Evolutionary conservation across 2,113 vertebrate genomes (phyloP), one percentile per base, ranked within the genome.

Genomic region (Gymnogyps californianus): DNA sequence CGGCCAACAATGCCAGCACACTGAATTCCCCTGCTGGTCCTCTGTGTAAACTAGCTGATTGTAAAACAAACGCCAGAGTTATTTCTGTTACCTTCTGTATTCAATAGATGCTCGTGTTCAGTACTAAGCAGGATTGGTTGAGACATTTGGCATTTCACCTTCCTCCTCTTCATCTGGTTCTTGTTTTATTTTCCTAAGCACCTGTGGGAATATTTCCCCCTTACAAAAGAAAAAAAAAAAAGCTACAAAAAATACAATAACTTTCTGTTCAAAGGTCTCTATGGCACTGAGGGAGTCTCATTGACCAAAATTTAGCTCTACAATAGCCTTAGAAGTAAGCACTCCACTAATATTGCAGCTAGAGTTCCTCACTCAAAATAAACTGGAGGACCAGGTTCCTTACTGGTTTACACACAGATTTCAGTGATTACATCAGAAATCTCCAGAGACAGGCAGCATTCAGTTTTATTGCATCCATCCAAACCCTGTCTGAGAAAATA

Each of bases 11-110:
- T 90, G 19, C 71, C 89, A 85, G 67, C 64, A 94, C 67, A 88
- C n/a, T 13, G 65, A 83, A 95, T 51, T 91, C 74, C 31, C 2
- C 28, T 58, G 49, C 40, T 84, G 52, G 22, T 82, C 78, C 61
- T 82, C 26, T 65, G 59, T 83, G 69, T 32, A 96, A 97, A 94
- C 26, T 42, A 65, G 57, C 55, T 67, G 52, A 85, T 26, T 84
- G 75, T 70, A 93, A 95, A 97, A 84, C 76, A 96, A 81, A 96
- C 54, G 92, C 29, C 38, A 32, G 40, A 89, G n/a, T 89, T 91
- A 75, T 76, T 96, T 89, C 58, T 89, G 31, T 55, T 87, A 58
- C 65, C 31, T 90, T 72, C 74, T 76, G 16, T 61, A 46, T 36
- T 90, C 52, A 72, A 1, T 14, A 90, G 70, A 69, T 65, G 46